Evolutionary conservation across 2,113 vertebrate species (phyloP).

Genomic region (Bubalus kerabau): DNA sequence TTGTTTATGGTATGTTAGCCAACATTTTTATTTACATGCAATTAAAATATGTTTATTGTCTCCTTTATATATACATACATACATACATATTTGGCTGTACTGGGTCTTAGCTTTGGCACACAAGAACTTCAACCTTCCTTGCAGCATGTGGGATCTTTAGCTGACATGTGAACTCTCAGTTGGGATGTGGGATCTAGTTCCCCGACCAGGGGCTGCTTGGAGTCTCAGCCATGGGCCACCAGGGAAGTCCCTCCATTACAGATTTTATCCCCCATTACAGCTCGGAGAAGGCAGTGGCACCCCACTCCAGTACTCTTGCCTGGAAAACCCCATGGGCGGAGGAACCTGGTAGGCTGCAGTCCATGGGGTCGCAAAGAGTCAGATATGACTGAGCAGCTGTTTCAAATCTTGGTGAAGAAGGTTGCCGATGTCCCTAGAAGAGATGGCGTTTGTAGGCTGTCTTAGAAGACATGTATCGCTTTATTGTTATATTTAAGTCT

Average conservation of each 20-base stretch:
- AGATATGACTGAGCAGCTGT: too few relatives aligned
- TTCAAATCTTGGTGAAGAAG: neutral
- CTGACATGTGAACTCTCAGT: neutral
- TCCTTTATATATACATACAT: neutral
- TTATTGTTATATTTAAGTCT: neutral
- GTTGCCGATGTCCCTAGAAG: neutral
- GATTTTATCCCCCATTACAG: neutral
- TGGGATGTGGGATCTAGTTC: neutral
- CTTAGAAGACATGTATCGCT: neutral
- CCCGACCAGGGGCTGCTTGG: neutral
- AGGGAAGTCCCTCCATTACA: neutral
- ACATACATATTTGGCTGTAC: neutral
- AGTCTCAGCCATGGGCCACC: neutral
- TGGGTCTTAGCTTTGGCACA: neutral
- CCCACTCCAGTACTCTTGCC: too few relatives aligned
- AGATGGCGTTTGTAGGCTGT: neutral
- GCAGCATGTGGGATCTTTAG: neutral
- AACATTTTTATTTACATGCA: neutral
- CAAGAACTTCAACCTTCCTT: neutral
- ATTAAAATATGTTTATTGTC: neutral
- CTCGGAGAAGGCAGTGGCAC: neutral
- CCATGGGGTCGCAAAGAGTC: rapidly evolving
- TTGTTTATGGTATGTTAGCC: neutral
- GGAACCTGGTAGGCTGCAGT: too few relatives aligned
- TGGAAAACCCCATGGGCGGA: too few relatives aligned